Conservation (phyloP, 2,888 invertebrate genomes). For the Aphelenchoides bicaudatus region DNA sequence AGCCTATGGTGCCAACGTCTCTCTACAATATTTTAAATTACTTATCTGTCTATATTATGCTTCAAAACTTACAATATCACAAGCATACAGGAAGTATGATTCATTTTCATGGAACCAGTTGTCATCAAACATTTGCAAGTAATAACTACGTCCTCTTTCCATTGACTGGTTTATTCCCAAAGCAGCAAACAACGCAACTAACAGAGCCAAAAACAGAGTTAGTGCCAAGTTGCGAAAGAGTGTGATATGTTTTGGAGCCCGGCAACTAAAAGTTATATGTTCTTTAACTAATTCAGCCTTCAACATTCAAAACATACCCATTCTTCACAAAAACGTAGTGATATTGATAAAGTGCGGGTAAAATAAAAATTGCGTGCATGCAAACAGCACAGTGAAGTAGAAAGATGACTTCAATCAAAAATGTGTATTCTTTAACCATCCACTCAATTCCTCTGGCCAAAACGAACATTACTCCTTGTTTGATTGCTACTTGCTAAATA, state of each 20-base stretch:
- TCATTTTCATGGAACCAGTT: conserved; percentile 4
- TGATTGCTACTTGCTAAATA: conserved; percentile 5
- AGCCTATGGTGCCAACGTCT: not conserved
- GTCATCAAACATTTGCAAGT: conserved; percentile 3
- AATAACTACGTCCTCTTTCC: not conserved
- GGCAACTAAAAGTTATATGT: not conserved
- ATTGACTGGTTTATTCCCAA: conserved; percentile 2
- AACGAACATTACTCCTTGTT: conserved; percentile 12
- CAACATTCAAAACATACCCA: not conserved
- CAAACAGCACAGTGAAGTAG: not conserved
- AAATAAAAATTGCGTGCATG: conserved; percentile 1
- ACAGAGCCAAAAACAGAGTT: not conserved
- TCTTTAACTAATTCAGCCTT: not conserved
- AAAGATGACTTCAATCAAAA: too few relatives aligned
- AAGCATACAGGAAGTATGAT: conserved; percentile 3
- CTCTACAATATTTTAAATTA: not conserved
- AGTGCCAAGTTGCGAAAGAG: conserved; percentile 2
- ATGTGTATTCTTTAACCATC: not conserved
- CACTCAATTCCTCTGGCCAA: not conserved
- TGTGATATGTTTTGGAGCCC: not conserved
- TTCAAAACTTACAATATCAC: conserved; percentile 12
- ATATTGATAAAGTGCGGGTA: conserved; percentile 3
- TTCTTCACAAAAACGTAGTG: not conserved
- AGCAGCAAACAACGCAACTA: not conserved
- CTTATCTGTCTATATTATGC: not conserved